These are phyloP conservation scores for Crocallis elinguaria DNA, from an alignment of 2,888 invertebrate species.

Conservation along the genomic window DNA sequence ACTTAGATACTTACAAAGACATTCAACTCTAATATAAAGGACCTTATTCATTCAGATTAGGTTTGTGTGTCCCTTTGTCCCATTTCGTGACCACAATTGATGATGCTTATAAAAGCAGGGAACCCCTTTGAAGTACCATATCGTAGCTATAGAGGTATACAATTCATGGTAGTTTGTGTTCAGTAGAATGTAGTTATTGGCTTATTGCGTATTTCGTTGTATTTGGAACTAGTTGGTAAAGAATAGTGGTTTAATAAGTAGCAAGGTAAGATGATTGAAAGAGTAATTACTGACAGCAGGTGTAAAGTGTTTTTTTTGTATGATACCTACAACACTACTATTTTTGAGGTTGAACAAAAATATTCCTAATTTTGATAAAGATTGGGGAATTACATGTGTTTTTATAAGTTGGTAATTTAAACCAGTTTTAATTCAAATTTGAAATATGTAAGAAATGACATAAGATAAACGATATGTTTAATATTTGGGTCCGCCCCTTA, in stretches of 20 bases:
- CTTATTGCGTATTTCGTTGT: background rate
- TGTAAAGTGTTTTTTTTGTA: background rate
- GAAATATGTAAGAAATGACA: too few relatives aligned
- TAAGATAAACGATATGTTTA: too few relatives aligned
- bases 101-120: conserved; percentile 60
- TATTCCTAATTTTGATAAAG: too few relatives aligned
- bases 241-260: background rate
- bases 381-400: too few relatives aligned
- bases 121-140: conserved; percentile 59
- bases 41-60: background rate
- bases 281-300: background rate
- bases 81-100: conserved; percentile 40
- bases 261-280: background rate
- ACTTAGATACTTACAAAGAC: background rate
- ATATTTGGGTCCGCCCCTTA: too few relatives aligned
- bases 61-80: conserved; percentile 3
- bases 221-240: background rate
- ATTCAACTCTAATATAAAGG: background rate
- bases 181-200: background rate
- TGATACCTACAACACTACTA: too few relatives aligned
- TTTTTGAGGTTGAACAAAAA: too few relatives aligned
- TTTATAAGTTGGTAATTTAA: too few relatives aligned
- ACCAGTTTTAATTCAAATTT: too few relatives aligned
- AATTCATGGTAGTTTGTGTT: conserved; percentile 31
- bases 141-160: conserved; percentile 66